Conservation (phyloP, 2,797 vertebrate genomes). For the Erpetoichthys calabaricus region DNA sequence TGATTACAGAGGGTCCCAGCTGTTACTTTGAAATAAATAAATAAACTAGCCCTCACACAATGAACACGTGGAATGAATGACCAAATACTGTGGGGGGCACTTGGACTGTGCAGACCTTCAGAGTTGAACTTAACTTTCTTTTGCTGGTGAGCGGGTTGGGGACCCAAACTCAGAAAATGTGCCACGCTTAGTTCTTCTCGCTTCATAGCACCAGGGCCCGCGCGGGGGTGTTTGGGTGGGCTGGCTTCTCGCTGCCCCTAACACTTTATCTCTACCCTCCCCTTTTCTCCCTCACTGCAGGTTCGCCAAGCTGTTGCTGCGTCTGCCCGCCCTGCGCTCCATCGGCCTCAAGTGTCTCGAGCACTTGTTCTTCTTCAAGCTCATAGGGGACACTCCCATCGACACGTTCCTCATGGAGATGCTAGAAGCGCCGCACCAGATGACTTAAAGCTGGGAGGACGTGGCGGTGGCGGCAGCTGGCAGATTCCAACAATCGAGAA, state of each 20-base stretch:
- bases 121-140: no score
- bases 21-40: no score
- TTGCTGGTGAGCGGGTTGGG: no score
- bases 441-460: constrained; percentile 64
- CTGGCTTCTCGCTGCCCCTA: no score
- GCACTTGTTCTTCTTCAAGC: constrained; percentile 97
- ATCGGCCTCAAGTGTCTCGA: constrained; percentile 97
- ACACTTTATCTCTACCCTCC: not conserved
- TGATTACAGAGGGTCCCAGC: no score
- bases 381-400: constrained; percentile 96
- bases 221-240: not conserved
- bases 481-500: constrained; percentile 15
- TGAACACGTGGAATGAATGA: no score
- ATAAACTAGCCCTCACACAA: no score
- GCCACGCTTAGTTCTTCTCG: no score
- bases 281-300: constrained; percentile 33
- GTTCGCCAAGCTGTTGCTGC: constrained; percentile 89
- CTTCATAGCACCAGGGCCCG: no score
- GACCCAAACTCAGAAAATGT: no score
- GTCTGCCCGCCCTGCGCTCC: constrained; percentile 87
- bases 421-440: constrained; percentile 95
- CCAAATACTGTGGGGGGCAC: no score
- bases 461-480: constrained; percentile 1
- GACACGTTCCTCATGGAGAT: constrained; percentile 99
- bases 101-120: no score